Conservation (phyloP, 2,797 vertebrate species). For the Megaceryle alcyon region DNA sequence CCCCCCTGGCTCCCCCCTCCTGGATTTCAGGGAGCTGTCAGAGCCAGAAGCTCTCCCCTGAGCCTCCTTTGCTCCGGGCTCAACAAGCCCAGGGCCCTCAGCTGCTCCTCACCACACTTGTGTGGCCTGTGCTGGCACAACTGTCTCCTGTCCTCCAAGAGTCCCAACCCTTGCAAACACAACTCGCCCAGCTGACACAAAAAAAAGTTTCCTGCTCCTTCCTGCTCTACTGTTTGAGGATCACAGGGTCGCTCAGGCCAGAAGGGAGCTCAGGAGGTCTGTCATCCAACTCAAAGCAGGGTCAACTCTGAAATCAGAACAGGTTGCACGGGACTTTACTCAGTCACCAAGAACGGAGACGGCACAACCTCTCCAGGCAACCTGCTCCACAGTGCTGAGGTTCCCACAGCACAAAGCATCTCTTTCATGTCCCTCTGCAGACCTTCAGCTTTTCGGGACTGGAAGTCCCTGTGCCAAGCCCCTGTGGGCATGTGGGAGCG, state of each 20-base stretch:
- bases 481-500: background rate
- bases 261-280: background rate
- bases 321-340: background rate
- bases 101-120: background rate
- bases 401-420: background rate
- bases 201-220: background rate
- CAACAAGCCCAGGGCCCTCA: background rate
- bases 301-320: background rate
- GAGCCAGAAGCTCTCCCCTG: no score
- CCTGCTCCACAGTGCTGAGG: background rate
- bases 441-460: background rate
- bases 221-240: background rate
- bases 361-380: background rate
- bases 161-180: background rate
- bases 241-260: background rate
- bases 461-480: background rate
- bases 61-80: background rate
- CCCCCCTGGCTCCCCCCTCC: no score
- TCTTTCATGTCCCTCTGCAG: background rate
- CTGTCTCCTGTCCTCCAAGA: background rate
- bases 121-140: background rate
- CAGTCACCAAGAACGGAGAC: rapidly evolving
- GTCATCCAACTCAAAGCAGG: background rate
- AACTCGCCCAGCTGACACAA: background rate
- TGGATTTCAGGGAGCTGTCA: no score